phyloP scores from a whole-genome alignment of 2,888 invertebrate genomes.

The Automeris io region DNA sequence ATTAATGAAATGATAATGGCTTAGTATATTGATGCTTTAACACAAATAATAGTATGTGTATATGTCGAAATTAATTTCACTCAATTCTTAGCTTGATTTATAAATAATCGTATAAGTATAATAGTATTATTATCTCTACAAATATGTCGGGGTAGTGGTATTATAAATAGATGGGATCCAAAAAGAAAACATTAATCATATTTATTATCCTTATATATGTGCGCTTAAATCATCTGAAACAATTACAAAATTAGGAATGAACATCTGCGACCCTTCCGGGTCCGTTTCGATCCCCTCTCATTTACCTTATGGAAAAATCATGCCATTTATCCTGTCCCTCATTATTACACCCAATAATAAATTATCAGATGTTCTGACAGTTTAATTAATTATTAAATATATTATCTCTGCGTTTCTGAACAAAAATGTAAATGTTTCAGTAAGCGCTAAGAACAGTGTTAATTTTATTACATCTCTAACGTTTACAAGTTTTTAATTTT shows the following conservation, averaged over 20 bases:
- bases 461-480: too few relatives aligned
- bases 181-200: constrained; percentile 11
- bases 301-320: constrained; percentile 20
- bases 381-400: not conserved
- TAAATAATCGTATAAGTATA: too few relatives aligned
- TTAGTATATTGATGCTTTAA: too few relatives aligned
- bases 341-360: constrained; percentile 9
- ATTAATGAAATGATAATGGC: too few relatives aligned
- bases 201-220: constrained; percentile 8
- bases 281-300: constrained; percentile 25
- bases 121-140: too few relatives aligned
- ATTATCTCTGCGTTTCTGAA: not conserved
- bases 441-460: too few relatives aligned
- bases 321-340: constrained; percentile 36
- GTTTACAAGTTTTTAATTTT: too few relatives aligned
- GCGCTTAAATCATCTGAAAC: constrained; percentile 8
- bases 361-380: not conserved
- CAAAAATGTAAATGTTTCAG: not conserved
- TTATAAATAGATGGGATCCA: too few relatives aligned
- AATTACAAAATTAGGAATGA: constrained; percentile 32
- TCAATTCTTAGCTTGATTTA: too few relatives aligned
- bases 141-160: too few relatives aligned
- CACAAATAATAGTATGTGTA: too few relatives aligned
- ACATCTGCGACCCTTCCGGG: constrained; percentile 34
- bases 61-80: too few relatives aligned